phyloP scores from a whole-genome alignment of 2,113 vertebrate species.

The Daphoenositta chrysoptera region DNA sequence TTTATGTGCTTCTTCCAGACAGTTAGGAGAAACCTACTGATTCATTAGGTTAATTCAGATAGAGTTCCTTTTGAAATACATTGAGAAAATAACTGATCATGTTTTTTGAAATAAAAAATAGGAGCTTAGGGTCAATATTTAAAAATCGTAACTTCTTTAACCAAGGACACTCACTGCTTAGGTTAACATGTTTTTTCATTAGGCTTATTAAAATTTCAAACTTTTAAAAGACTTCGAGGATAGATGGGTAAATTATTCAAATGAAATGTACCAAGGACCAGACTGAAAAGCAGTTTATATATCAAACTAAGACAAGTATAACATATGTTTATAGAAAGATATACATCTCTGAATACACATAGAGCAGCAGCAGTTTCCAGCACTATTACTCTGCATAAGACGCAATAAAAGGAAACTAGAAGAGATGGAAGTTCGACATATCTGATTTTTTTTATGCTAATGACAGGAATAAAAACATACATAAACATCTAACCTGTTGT shows the following conservation, averaged over 20 bases:
- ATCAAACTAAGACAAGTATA: background rate
- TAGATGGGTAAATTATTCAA: background rate
- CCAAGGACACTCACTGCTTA: background rate
- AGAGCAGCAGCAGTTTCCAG: background rate
- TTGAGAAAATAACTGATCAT: background rate
- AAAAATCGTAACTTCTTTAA: background rate
- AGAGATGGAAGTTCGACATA: background rate
- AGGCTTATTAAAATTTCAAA: background rate
- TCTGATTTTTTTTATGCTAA: background rate
- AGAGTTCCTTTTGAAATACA: background rate
- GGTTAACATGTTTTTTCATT: background rate
- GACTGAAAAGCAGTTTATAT: background rate
- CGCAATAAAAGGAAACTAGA: background rate
- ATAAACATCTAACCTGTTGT: background rate
- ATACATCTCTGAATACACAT: background rate
- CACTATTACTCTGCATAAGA: background rate
- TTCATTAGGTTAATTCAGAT: background rate
- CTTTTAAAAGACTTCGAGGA: background rate
- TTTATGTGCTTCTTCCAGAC: background rate
- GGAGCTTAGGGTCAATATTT: background rate
- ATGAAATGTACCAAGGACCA: background rate
- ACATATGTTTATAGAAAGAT: background rate
- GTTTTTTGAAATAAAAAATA: background rate
- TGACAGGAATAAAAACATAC: background rate
- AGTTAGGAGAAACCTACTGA: constrained; percentile 5